phyloP scores from a whole-genome alignment of 2,888 invertebrate species.

The Hypsopygia costalis region DNA sequence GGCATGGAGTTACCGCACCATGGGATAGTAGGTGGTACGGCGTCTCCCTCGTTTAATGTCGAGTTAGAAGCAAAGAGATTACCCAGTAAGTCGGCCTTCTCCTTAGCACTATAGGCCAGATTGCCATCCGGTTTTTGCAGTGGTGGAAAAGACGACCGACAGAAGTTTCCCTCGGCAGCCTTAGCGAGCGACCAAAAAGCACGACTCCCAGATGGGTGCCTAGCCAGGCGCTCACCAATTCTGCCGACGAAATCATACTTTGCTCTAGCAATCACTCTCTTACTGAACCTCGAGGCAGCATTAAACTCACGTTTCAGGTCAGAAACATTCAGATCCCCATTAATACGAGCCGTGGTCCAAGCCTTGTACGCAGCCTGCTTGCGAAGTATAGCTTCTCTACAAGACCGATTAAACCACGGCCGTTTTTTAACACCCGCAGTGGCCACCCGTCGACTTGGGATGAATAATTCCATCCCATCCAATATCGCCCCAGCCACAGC shows the following conservation, averaged over 20 bases:
- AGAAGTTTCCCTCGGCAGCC: too few relatives aligned
- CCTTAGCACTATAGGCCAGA: neutral
- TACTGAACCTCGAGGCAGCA: neutral
- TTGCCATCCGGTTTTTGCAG: neutral
- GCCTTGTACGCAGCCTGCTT: neutral
- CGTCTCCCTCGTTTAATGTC: neutral
- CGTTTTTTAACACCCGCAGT: too few relatives aligned
- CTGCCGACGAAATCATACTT: too few relatives aligned
- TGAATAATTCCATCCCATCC: too few relatives aligned
- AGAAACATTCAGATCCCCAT: neutral
- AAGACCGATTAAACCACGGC: too few relatives aligned
- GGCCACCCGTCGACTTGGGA: too few relatives aligned
- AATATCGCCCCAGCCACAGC: too few relatives aligned
- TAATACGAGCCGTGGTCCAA: neutral
- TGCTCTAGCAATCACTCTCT: neutral
- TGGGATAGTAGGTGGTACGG: neutral
- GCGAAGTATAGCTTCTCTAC: neutral
- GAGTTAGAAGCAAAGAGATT: neutral
- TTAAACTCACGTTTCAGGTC: neutral
- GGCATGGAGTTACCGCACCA: neutral
- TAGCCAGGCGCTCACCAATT: too few relatives aligned
- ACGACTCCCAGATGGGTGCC: too few relatives aligned
- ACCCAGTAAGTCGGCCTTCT: neutral
- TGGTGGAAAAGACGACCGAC: neutral
- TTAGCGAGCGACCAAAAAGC: too few relatives aligned